Evolutionary conservation across 2,888 invertebrate genomes (phyloP).

Genomic region (Empis stercorea): DNA sequence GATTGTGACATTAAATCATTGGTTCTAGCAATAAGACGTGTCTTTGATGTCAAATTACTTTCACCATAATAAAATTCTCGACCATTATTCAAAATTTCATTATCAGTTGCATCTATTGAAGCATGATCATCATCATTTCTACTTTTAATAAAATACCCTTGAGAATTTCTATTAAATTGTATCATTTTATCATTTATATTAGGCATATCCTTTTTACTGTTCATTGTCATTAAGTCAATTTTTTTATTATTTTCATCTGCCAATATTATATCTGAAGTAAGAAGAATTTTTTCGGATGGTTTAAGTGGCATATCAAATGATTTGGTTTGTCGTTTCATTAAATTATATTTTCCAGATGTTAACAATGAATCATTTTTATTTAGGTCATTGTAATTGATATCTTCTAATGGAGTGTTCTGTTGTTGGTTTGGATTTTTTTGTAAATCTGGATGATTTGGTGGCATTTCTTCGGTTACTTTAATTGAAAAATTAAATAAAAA

Average conservation of each 20-base stretch:
- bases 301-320: conserved; percentile 12
- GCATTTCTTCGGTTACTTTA: conserved; percentile 13
- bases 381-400: no score
- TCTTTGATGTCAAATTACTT: background rate
- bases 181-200: no score
- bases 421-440: no score
- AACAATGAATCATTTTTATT: no score
- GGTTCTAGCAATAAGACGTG: conserved; percentile 21
- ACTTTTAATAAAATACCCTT: background rate
- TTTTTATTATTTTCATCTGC: background rate
- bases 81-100: background rate
- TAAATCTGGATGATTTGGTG: conserved; percentile 4
- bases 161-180: background rate
- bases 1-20: conserved; percentile 33
- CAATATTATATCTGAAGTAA: background rate
- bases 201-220: no score
- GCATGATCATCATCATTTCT: background rate
- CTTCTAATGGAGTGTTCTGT: no score
- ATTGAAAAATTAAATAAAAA: background rate
- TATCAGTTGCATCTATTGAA: background rate
- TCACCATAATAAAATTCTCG: background rate
- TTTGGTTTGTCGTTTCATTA: conserved; percentile 12
- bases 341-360: background rate
- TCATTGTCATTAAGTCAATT: no score
- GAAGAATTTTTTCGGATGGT: background rate